Evolutionary conservation across 2,888 invertebrate genomes (phyloP).

Genomic region (Phania funesta): DNA sequence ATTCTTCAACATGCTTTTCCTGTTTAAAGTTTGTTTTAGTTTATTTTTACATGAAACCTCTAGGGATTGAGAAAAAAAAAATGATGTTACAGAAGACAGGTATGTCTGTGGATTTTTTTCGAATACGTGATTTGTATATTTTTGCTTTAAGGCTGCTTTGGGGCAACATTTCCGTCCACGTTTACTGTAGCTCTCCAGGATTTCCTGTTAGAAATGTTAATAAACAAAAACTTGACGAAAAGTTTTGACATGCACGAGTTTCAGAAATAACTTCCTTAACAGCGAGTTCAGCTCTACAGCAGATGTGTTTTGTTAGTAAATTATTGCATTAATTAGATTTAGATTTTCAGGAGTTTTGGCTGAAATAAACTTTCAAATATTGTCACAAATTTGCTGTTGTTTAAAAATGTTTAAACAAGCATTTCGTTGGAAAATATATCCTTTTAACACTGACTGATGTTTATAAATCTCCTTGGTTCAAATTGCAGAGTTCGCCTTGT

Average conservation of each 20-base stretch:
- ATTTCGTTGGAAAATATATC: neutral
- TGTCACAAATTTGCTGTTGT: neutral
- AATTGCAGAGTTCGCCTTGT: conserved; percentile 2
- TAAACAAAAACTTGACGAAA: conserved; percentile 30
- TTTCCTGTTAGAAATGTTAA: conserved; percentile 1
- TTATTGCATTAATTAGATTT: neutral
- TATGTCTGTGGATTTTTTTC: neutral
- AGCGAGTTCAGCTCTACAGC: neutral
- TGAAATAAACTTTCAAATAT: neutral
- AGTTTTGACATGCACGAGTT: neutral
- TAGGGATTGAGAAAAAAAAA: neutral
- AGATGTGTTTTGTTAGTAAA: neutral
- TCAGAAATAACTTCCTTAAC: neutral
- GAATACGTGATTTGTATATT: neutral
- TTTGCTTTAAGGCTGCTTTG: neutral
- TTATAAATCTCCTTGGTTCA: neutral
- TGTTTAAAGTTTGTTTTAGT: conserved; percentile 1
- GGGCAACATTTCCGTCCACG: neutral
- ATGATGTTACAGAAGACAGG: conserved; percentile 6
- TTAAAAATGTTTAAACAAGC: neutral
- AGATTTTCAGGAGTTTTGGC: no score
- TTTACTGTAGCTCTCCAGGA: neutral
- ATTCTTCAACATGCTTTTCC: neutral
- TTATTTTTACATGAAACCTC: neutral
- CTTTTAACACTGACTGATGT: neutral